Evolutionary conservation across 2,888 invertebrate species (phyloP), one percentile per base, ranked within the genome.

Genomic region (Tortrix viridana): DNA sequence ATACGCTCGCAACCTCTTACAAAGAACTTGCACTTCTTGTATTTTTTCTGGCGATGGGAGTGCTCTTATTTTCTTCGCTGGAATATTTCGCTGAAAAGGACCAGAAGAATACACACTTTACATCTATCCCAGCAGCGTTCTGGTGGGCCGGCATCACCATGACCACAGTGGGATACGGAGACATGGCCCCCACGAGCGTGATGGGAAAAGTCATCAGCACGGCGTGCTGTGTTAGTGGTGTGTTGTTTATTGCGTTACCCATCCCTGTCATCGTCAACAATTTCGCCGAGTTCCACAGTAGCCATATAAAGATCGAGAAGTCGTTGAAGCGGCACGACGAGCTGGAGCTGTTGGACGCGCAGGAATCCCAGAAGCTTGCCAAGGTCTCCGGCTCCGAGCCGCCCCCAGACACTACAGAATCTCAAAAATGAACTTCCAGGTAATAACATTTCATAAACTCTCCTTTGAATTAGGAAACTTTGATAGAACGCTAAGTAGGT

Each of bases 231-330:
- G 98, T 99, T 94, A 99, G 99, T 95, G 99, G 99, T 94, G 99
- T 99, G 93, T 95, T 99, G 96, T 99, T 99, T 95, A 98, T 99
- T 95, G 99, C 99, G 95, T 97, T 99, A 95, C 99, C 99, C 95
- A 99, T 99, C 96, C 99, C 99, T 93, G 99, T 99, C 95, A 99
- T 99, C 94, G 99, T 99, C 94, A 99, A 99, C 96, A 99, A 99
- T 95, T 99, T 99, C 95, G 98, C 99, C 94, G 99, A 99, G 96
- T 99, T 99, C 95, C 99, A 99, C 95, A 99, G 99, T 95, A 99
- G 99, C 92, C 99, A 99, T 95, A 98, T 99, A 98, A 94, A 99
- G 89, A 95, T 98, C 81, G 99, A 99, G 93, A 99, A 99, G 94
- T 99, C 99, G 80, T 94, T 99, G 74, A 99, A 99, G 92, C 94